Evolutionary conservation across 2,113 vertebrate genomes (phyloP).

Genomic region (Pelecanus crispus): DNA sequence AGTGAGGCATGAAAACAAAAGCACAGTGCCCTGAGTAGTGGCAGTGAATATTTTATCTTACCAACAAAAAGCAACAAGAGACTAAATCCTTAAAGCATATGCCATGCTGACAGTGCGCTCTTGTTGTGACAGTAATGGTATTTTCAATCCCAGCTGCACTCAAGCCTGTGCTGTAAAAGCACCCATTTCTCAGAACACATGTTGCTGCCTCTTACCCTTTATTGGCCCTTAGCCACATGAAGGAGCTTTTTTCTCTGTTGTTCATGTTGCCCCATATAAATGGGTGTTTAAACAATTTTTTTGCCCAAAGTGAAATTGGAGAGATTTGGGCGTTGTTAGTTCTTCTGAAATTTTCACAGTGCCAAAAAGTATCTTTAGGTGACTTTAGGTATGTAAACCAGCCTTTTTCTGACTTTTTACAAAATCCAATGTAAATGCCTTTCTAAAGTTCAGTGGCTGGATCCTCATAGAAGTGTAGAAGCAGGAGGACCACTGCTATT

Average conservation of each 20-base stretch:
- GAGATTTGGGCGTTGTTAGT: neutral
- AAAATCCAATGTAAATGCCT: neutral
- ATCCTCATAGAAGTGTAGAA: neutral
- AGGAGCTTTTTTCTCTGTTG: neutral
- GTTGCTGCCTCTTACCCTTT: neutral
- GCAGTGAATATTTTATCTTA: slow-evolving; percentile 28
- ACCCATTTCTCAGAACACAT: neutral
- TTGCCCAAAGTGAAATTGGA: neutral
- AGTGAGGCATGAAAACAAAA: slow-evolving; percentile 28
- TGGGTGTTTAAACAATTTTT: neutral
- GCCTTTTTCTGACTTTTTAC: neutral
- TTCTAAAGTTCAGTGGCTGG: neutral
- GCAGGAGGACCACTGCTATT: neutral
- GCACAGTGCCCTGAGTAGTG: neutral
- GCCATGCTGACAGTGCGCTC: neutral
- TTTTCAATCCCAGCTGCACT: slow-evolving; percentile 10
- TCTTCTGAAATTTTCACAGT: neutral
- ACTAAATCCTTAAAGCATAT: neutral
- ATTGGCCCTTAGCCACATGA: neutral
- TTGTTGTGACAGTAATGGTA: neutral
- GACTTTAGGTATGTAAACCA: neutral
- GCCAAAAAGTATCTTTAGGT: neutral
- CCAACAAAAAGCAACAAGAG: neutral
- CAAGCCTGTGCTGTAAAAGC: neutral
- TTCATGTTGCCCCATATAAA: neutral